Evolutionary conservation across 2,888 invertebrate species (phyloP), one percentile per base, ranked within the genome.

Genomic region (Plebejus argus): DNA sequence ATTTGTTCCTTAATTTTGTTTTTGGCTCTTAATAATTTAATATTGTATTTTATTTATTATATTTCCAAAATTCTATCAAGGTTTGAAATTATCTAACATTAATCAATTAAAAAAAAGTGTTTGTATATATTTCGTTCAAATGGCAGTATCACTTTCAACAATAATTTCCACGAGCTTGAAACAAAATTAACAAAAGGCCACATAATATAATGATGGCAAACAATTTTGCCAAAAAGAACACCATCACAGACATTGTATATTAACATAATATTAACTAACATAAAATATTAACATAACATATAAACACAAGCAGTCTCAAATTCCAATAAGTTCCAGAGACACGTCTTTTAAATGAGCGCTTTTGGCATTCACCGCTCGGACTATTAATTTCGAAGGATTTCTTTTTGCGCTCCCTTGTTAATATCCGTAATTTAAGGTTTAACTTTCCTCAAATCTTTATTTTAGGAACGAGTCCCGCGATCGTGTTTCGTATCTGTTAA

Each of bases 341-440:
- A 18, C n/a, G n/a, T n/a, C 23, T 12, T 23, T 15, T 49, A 53
- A 28, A 74, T 53, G 18, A 23, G 28, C 53, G 28, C 28, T 28
- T 7, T 49, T 74, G 45, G 7, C 49, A 18, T 18, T 28, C 53
- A 8, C 28, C 74, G 10, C 74, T 49, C 28, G 28, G 74, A 28
- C 49, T 74, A 53, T 74, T 74, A 53, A 74, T 74, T 53, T 53
- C 20, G 3, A 53, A 49, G 23, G 49, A 74, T 74, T 74, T 53
- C 74, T 74, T 74, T 74, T 72, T 7, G 53, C 49, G 12, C 49
- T 18, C 53, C 53, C 74, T 28, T 53, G 74, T 23, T 49, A 74
- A 20, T 72, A 28, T 49, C 72, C 49, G 45, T 72, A 72, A 72
- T 72, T 49, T 53, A 49, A 49, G 74, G 49, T 53, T 15, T 49